These are phyloP conservation scores for Saccopteryx bilineata DNA, from an alignment of 2,113 vertebrate genomes.

Conservation along the genomic window DNA sequence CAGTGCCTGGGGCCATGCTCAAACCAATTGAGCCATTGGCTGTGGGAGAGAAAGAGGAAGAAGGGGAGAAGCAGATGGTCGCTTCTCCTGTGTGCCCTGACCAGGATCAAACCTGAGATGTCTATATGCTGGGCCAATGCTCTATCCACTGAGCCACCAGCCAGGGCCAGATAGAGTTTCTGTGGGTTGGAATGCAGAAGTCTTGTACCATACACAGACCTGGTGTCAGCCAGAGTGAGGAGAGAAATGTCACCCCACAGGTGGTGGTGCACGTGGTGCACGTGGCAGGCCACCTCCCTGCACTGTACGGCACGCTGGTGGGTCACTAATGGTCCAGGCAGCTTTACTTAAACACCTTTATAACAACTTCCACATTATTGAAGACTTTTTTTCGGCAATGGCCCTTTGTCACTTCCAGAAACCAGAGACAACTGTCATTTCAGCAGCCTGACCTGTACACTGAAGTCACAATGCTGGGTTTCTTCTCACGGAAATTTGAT, in stretches of 20 bases:
- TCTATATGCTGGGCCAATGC: no score
- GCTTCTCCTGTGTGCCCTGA: no score
- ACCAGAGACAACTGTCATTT: background rate
- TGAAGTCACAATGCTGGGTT: conserved; percentile 52
- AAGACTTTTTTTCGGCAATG: background rate
- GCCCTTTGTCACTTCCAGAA: background rate
- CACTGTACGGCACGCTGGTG: background rate
- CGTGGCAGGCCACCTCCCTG: background rate
- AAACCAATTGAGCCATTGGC: no score
- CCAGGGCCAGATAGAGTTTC: background rate
- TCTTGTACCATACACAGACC: background rate
- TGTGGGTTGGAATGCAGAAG: background rate
- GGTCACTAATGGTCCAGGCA: background rate
- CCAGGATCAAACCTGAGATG: no score
- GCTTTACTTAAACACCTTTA: background rate
- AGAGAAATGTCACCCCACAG: background rate
- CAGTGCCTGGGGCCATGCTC: no score
- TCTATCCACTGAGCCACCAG: no score
- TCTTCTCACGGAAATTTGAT: background rate
- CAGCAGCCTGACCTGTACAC: background rate
- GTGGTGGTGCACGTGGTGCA: background rate
- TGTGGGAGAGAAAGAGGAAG: no score
- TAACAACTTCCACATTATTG: background rate
- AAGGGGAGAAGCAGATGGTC: no score
- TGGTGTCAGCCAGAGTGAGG: no score